Conservation (phyloP, 2,888 invertebrate genomes). For the Drosophila rellima region DNA sequence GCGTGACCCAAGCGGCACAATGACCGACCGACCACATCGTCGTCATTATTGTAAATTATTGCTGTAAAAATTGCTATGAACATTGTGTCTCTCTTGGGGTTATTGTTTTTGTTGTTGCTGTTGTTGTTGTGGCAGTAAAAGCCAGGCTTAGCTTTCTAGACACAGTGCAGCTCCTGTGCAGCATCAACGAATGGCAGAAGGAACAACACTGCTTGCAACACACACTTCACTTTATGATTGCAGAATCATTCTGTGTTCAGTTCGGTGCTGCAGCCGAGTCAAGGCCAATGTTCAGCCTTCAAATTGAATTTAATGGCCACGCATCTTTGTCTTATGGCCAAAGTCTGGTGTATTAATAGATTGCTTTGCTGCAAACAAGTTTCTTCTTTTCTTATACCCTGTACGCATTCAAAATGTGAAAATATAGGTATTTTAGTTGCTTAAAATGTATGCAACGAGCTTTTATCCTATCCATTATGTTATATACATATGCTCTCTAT, state of each 20-base stretch:
- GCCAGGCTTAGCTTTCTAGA: slow-evolving; percentile 63
- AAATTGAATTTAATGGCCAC: slow-evolving; percentile 81
- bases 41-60: slow-evolving; percentile 80
- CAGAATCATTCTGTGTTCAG: slow-evolving; percentile 14
- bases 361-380: slow-evolving; percentile 70
- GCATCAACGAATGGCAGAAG: slow-evolving; percentile 11
- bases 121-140: slow-evolving; percentile 49
- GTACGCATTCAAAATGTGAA: neutral
- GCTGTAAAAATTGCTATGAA: slow-evolving; percentile 73
- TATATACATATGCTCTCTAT: too few relatives aligned
- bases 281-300: slow-evolving; percentile 80
- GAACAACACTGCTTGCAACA: neutral
- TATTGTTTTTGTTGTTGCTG: slow-evolving; percentile 6
- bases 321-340: slow-evolving; percentile 78
- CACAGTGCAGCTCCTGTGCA: slow-evolving; percentile 37
- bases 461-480: too few relatives aligned
- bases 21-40: slow-evolving; percentile 57
- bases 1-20: slow-evolving; percentile 81
- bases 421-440: neutral
- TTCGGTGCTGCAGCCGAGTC: slow-evolving; percentile 36
- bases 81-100: slow-evolving; percentile 26
- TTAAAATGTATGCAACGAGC: neutral
- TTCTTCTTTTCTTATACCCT: slow-evolving; percentile 37
- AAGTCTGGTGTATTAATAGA: slow-evolving; percentile 79
- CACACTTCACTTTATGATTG: slow-evolving; percentile 11